These are phyloP conservation scores for Neotragus moschatus DNA, from an alignment of 2,113 vertebrate genomes.

Conservation along the genomic window DNA sequence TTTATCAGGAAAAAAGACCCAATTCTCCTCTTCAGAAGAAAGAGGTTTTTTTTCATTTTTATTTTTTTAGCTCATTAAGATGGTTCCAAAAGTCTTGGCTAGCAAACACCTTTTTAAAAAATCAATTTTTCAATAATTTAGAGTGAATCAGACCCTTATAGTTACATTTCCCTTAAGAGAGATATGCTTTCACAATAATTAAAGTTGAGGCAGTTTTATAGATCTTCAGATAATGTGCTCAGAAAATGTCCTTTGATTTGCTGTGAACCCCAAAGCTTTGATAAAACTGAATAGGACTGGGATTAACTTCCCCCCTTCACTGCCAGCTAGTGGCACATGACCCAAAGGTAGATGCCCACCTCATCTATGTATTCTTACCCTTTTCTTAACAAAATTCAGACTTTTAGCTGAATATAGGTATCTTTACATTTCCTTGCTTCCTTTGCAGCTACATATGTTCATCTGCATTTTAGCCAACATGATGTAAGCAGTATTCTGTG, in stretches of 20 bases:
- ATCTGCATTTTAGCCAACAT: neutral
- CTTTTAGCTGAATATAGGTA: neutral
- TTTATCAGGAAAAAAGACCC: neutral
- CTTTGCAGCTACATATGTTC: neutral
- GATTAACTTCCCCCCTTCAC: neutral
- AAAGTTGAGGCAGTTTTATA: conserved; percentile 52
- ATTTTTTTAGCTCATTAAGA: conserved; percentile 50
- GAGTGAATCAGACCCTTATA: conserved; percentile 58
- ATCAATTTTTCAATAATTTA: conserved; percentile 72
- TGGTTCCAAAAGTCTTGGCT: conserved; percentile 62
- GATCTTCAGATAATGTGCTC: conserved; percentile 49
- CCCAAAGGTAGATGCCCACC: neutral
- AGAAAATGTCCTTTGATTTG: conserved; percentile 39
- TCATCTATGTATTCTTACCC: neutral
- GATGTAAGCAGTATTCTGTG: neutral
- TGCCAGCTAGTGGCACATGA: neutral
- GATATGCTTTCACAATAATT: conserved; percentile 69
- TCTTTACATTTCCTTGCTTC: neutral
- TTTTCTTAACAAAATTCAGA: neutral
- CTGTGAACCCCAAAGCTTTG: conserved; percentile 18
- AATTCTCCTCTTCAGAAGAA: conserved; percentile 36
- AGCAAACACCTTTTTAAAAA: conserved; percentile 67
- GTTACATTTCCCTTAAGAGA: conserved; percentile 46
- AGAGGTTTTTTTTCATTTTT: neutral
- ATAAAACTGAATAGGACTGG: neutral